phyloP scores from a whole-genome alignment of 1,140 invertebrate genomes.

The Ceratosolen solmsi region DNA sequence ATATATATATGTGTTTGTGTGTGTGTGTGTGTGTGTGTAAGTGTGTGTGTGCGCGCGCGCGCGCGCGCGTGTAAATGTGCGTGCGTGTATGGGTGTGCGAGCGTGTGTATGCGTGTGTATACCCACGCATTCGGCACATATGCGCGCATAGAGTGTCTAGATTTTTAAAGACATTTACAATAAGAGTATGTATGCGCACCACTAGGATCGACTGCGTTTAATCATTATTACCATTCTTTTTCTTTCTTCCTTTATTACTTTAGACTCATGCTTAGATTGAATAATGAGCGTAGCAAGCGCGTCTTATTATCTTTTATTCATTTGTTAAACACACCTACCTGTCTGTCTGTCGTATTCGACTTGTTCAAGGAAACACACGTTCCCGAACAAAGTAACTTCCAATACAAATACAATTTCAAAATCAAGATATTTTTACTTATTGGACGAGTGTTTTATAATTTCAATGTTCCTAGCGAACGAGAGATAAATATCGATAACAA shows the following conservation, averaged over 20 bases:
- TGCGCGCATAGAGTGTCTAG: not conserved
- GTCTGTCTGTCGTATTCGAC: not conserved
- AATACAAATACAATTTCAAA: not conserved
- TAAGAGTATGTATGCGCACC: not conserved
- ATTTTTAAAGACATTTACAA: slow-evolving; percentile 16
- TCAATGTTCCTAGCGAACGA: not conserved
- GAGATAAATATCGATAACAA: not conserved
- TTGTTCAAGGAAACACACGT: not conserved
- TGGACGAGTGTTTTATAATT: slow-evolving; percentile 4
- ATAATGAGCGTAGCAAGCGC: not conserved
- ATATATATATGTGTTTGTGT: too few relatives aligned
- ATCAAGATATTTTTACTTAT: not conserved
- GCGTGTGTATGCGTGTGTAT: not conserved
- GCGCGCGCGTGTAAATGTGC: too few relatives aligned
- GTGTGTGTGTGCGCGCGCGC: too few relatives aligned
- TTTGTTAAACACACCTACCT: not conserved
- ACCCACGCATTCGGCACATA: not conserved
- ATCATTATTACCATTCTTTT: not conserved
- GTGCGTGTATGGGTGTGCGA: too few relatives aligned
- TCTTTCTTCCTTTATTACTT: not conserved
- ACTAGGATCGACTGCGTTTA: not conserved
- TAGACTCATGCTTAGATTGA: not conserved
- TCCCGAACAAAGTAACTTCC: not conserved
- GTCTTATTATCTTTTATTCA: not conserved
- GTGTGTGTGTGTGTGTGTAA: too few relatives aligned